Conservation (phyloP, 2,797 vertebrate species). For the Acridotheres tristis region DNA sequence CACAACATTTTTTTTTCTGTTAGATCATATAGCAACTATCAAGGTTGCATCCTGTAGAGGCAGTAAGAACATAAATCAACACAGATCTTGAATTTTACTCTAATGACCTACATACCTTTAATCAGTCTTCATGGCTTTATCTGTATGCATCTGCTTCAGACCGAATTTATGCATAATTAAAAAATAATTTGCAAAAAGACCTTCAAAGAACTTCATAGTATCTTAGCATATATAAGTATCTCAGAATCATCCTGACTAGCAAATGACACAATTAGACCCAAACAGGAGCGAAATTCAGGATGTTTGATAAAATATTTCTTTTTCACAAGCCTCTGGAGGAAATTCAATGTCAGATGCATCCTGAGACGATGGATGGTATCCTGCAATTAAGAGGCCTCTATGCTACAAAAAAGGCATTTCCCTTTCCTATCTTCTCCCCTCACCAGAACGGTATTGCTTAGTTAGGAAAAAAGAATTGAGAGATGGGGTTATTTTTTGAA, state of each 20-base stretch:
- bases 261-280: neutral
- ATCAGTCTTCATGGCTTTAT: neutral
- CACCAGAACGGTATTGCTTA: neutral
- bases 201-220: neutral
- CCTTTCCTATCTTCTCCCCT: conserved; percentile 1
- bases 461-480: neutral
- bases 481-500: conserved; percentile 23
- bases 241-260: neutral
- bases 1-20: neutral
- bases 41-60: neutral
- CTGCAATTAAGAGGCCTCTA: conserved; percentile 5
- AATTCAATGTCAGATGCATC: conserved; percentile 38
- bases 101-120: neutral
- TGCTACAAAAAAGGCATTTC: conserved; percentile 30
- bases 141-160: neutral
- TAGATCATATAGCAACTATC: neutral
- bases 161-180: neutral
- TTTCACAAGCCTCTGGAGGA: conserved; percentile 33
- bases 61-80: neutral
- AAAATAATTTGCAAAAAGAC: neutral
- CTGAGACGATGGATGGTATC: conserved; percentile 50
- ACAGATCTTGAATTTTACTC: neutral
- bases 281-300: conserved; percentile 15
- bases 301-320: conserved; percentile 3
- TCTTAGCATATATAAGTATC: neutral